Conservation (phyloP, 2,797 vertebrate species). For the Garrulus glandarius region DNA sequence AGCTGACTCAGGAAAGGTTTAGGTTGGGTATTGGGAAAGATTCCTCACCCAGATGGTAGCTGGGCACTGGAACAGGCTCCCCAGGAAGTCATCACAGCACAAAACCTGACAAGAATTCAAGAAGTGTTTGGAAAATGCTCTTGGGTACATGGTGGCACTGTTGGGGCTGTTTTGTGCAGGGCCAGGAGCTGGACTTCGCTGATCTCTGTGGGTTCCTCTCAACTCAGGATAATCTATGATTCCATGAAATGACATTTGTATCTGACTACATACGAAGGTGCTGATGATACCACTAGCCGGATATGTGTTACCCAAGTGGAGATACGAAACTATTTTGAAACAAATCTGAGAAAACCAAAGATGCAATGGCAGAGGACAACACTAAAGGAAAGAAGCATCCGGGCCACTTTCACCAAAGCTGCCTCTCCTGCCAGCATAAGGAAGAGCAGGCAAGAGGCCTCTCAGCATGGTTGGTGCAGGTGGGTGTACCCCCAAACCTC, state of each 20-base stretch:
- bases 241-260: background rate
- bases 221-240: background rate
- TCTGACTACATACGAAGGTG: background rate
- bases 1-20: background rate
- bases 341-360: background rate
- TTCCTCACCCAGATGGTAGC: background rate
- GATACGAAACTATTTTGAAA: background rate
- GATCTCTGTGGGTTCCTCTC: background rate
- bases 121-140: background rate
- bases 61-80: background rate
- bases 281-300: background rate
- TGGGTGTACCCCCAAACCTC: fast-evolving
- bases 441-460: background rate
- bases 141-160: background rate
- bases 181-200: background rate
- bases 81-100: background rate
- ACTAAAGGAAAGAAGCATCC: fast-evolving
- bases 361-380: fast-evolving
- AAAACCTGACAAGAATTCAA: background rate
- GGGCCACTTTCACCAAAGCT: background rate
- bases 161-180: background rate
- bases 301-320: background rate
- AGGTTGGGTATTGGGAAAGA: background rate
- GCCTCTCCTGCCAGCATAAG: fast-evolving
- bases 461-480: background rate